Percentiles rank a stretch among this genome's conserved stretches.
Conservation (phyloP, 2,888 invertebrate genomes). For the Pomacea canaliculata region DNA sequence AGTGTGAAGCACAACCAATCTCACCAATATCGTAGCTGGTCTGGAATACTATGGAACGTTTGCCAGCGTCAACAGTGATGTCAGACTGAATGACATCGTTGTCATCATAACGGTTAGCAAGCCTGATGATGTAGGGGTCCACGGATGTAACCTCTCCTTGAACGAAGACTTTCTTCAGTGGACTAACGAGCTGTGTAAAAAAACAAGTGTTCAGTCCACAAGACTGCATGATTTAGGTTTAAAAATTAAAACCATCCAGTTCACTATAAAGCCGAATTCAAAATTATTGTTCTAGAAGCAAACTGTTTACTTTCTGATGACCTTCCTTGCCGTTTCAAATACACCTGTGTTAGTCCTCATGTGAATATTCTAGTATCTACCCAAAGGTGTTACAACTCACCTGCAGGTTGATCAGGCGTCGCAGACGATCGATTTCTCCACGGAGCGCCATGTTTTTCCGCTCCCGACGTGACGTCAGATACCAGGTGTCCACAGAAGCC, state of each 20-base stretch:
- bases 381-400: constrained; percentile 28
- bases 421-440: constrained; percentile 49
- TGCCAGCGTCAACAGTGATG: constrained; percentile 33
- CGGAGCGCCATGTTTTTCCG: constrained; percentile 45
- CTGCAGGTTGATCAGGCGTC: constrained; percentile 42
- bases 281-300: no score
- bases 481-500: constrained; percentile 46
- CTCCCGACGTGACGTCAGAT: constrained; percentile 44
- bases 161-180: constrained; percentile 25
- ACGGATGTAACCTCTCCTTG: constrained; percentile 24
- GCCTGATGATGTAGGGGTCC: constrained; percentile 30
- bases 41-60: constrained; percentile 30
- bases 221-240: no score
- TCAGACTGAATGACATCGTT: constrained; percentile 32
- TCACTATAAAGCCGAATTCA: no score
- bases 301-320: no score
- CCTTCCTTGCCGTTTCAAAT: no score
- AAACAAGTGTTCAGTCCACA: no score
- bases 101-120: constrained; percentile 34
- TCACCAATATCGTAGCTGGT: constrained; percentile 42
- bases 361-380: neutral
- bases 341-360: neutral
- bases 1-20: no score
- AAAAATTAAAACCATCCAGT: no score
- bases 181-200: constrained; percentile 28